Conservation (phyloP, 1,140 invertebrate species). For the Drosophila punjabiensis region DNA sequence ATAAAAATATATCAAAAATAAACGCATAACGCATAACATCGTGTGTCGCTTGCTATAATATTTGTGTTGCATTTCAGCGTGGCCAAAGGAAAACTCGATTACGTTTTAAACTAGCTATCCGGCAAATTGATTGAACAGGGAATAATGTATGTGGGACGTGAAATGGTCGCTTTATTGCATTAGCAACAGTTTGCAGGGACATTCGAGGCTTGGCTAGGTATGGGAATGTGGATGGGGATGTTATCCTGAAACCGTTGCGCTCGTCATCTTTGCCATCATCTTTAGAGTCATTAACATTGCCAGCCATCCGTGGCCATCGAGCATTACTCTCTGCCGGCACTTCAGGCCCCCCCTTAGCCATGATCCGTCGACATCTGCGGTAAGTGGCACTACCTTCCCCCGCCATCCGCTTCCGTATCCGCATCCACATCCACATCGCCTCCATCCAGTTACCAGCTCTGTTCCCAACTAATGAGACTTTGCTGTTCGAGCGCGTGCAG, state of each 20-base stretch:
- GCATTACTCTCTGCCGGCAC: constrained; percentile 38
- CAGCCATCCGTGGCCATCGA: constrained; percentile 61
- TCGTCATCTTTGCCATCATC: constrained; percentile 79
- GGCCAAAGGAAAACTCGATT: constrained; percentile 51
- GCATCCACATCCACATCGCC: neutral
- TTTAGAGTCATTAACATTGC: constrained; percentile 73
- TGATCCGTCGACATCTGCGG: constrained; percentile 41
- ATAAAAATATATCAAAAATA: constrained; percentile 64
- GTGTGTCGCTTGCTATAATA: constrained; percentile 23
- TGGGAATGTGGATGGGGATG: neutral
- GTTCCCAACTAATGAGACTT: constrained; percentile 80
- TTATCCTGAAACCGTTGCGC: constrained; percentile 14
- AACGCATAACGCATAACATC: constrained; percentile 6
- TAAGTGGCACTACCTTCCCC: constrained; percentile 44
- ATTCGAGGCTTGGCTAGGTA: neutral
- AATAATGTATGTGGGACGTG: constrained; percentile 47
- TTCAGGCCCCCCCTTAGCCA: neutral
- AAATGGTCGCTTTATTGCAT: constrained; percentile 48
- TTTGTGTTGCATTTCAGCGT: constrained; percentile 53
- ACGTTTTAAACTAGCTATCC: constrained; percentile 39
- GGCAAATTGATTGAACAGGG: constrained; percentile 64
- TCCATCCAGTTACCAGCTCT: constrained; percentile 36
- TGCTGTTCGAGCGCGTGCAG: constrained; percentile 73
- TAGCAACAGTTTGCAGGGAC: constrained; percentile 42
- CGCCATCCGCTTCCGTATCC: neutral